Evolutionary conservation across 2,113 vertebrate genomes (phyloP), one percentile per base, ranked within the genome.

Genomic region (Microcebus lehilahytsara): DNA sequence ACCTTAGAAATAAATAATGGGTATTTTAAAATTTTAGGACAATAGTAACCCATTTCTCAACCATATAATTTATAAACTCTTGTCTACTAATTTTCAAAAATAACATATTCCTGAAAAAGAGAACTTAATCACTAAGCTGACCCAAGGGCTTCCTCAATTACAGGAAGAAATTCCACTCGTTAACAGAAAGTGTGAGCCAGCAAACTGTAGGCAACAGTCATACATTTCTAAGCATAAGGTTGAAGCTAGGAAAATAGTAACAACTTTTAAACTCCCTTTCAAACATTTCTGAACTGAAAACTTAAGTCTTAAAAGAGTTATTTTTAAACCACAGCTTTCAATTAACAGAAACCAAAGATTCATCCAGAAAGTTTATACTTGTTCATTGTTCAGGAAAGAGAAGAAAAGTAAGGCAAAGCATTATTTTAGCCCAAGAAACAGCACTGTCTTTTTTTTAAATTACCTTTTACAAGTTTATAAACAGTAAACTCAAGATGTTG

Each of bases 281-380:
- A 95, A 89, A 89, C 42, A 86, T 16, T 64, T 91, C 16, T 84
- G 27, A 96, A 84, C 85, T 91, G 87, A 92, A 87, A 87, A 74
- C 20, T 40, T 87, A 67, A 89, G 84, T 62, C 34, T 60, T 93
- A 78, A 86, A 86, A 58, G 46, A 51, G 56, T 87, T 23, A 92
- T 58, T 92, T 66, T 62, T 34, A 71, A 93, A 79, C 13, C 12
- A 93, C 17, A 87, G 34, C n/a, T 75, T 53, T 46, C 22, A 49
- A 64, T 42, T 85, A 92, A 89, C 40, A 51, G 86, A 96, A 96
- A 77, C 5, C 51, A 71, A 96, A 58, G 67, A 64, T 42, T 56
- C 25, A 72, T 53, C 51, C 22, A 93, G 72, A 84, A 62, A 91
- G 49, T 56, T 71, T 83, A 79, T 3, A 83, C 5, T 8, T 80